A percentile compares a stretch with the other conserved stretches of the same genome.
Conservation (phyloP, 2,888 invertebrate genomes). For the Protonemura montana region DNA sequence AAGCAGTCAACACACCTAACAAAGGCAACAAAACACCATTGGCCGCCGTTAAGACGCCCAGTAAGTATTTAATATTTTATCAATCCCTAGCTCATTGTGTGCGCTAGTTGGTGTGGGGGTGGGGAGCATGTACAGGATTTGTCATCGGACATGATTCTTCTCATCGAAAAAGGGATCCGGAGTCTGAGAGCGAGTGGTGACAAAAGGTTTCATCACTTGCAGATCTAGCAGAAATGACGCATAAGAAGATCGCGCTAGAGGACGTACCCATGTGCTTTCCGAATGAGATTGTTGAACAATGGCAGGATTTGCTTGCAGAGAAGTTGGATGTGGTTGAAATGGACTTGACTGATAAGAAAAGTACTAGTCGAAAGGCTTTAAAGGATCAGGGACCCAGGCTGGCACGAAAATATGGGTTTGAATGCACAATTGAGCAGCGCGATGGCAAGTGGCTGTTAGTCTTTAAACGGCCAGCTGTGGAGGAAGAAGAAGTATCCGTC, state of each 20-base stretch:
- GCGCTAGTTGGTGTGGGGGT: no score
- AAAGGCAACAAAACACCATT: neutral
- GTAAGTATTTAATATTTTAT: neutral
- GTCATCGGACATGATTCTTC: no score
- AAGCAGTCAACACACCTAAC: neutral
- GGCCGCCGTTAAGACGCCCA: neutral
- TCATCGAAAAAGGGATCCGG: no score
- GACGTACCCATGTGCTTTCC: conserved; percentile 27
- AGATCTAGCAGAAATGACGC: neutral
- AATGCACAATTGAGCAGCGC: neutral
- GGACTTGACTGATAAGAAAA: neutral
- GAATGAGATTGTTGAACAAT: conserved; percentile 8
- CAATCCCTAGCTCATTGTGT: no score
- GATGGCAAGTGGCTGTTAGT: neutral
- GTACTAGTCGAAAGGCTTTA: neutral
- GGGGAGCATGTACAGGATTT: no score
- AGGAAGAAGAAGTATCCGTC: neutral
- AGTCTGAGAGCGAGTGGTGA: no score
- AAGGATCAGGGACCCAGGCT: neutral
- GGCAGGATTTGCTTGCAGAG: neutral
- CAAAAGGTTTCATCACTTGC: neutral
- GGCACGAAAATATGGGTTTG: neutral
- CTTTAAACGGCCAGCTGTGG: neutral
- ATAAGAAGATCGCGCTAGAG: neutral
- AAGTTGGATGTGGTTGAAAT: conserved; percentile 22